A percentile compares a stretch with the other conserved stretches of the same genome.
Conservation (phyloP, 2,113 vertebrate genomes). For the Sebastes schlegelii region DNA sequence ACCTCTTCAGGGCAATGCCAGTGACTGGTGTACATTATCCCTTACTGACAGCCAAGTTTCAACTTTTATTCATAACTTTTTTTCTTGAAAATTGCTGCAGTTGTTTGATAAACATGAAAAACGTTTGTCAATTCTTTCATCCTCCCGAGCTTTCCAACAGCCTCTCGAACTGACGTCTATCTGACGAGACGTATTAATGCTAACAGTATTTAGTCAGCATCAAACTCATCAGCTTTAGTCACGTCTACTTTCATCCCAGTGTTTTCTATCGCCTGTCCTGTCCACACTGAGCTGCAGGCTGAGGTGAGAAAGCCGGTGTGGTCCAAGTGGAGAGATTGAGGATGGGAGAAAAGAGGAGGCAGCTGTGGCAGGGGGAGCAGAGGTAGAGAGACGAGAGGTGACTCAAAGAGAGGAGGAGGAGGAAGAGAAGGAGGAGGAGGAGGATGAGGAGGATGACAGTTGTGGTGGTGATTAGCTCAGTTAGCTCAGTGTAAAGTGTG, state of each 20-base stretch:
- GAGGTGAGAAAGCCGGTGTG: slow-evolving; percentile 36
- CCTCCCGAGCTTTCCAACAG: background rate
- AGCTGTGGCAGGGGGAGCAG: background rate
- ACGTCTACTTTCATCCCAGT: background rate
- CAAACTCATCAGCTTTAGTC: slow-evolving; percentile 6
- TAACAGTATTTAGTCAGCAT: slow-evolving; percentile 4
- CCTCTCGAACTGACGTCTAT: background rate
- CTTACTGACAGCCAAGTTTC: no score
- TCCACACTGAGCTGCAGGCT: slow-evolving; percentile 18
- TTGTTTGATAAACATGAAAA: background rate
- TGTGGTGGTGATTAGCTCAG: slow-evolving; percentile 4
- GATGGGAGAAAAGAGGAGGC: background rate
- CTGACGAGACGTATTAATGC: background rate
- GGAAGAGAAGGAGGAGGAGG: slow-evolving; percentile 21
- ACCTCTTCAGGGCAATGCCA: no score
- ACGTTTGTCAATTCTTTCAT: background rate
- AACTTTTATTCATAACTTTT: no score
- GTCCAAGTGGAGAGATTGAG: slow-evolving; percentile 42
- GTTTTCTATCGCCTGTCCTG: slow-evolving; percentile 15
- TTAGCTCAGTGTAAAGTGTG: slow-evolving; percentile 8
- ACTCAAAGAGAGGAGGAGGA: slow-evolving; percentile 14
- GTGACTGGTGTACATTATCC: no score
- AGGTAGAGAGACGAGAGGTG: background rate
- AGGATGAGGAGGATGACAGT: slow-evolving; percentile 19
- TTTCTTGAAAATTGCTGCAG: no score